A percentile compares a stretch with the other conserved stretches of the same genome.
Conservation (phyloP, 1,140 invertebrate species). For the Uloborus diversus region DNA sequence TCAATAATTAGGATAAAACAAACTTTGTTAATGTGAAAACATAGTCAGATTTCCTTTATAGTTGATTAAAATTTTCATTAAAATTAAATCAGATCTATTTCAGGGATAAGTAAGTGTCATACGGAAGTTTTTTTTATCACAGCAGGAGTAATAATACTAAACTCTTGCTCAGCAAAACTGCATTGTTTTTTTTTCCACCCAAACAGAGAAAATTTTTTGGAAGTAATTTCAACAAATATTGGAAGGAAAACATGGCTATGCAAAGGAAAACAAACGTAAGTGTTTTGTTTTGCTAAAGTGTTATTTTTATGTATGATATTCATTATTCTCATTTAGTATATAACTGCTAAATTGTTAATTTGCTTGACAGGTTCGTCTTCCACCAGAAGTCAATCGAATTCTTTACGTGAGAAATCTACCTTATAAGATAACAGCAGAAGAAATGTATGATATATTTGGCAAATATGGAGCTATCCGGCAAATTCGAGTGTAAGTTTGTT, state of each 20-base stretch:
- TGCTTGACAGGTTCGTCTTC: slow-evolving; percentile 83
- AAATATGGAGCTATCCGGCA: slow-evolving; percentile 99
- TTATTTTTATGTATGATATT: neutral
- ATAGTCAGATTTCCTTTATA: no score
- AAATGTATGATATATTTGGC: slow-evolving; percentile 99
- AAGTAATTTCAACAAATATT: neutral
- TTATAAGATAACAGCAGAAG: slow-evolving; percentile 99
- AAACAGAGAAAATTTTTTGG: neutral
- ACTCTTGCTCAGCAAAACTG: neutral
- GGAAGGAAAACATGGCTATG: slow-evolving; percentile 17
- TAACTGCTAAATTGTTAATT: neutral
- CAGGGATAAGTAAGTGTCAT: no score
- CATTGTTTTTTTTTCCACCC: neutral
- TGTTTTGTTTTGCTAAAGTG: neutral
- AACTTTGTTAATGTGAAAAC: no score
- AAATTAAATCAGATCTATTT: no score
- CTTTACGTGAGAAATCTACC: slow-evolving; percentile 97
- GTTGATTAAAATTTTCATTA: no score
- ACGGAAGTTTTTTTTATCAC: no score
- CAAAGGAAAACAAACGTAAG: slow-evolving; percentile 43
- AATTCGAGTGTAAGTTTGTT: slow-evolving; percentile 91
- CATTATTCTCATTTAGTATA: neutral
- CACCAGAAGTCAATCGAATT: slow-evolving; percentile 98
- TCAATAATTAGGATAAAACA: no score
- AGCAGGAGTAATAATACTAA: no score